These are phyloP conservation scores for Perizoma flavofasciatum DNA, from an alignment of 2,888 invertebrate genomes.

Conservation along the genomic window DNA sequence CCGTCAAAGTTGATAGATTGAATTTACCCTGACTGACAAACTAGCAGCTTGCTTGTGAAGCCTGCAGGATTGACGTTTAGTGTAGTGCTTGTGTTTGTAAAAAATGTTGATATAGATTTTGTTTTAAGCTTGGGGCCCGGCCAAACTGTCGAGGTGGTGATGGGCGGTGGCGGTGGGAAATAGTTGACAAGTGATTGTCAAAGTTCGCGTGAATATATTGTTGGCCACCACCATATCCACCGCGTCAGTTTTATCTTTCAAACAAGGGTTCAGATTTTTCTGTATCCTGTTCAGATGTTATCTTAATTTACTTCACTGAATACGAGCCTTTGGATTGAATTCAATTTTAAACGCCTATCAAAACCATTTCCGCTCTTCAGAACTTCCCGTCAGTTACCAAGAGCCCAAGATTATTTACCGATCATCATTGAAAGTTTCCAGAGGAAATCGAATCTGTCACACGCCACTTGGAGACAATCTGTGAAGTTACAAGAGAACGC, in stretches of 20 bases:
- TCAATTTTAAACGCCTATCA: no score
- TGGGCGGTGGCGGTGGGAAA: no score
- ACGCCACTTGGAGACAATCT: constrained; percentile 43
- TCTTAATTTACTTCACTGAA: neutral
- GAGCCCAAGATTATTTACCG: constrained; percentile 24
- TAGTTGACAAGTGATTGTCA: no score
- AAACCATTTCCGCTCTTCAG: neutral
- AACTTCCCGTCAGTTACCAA: constrained; percentile 3
- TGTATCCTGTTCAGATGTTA: no score
- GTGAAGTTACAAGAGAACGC: constrained; percentile 63
- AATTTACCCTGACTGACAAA: constrained; percentile 53
- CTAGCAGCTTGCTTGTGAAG: constrained; percentile 21
- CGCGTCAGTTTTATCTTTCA: no score
- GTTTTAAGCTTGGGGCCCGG: neutral
- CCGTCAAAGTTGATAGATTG: constrained; percentile 78
- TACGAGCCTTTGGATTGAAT: neutral
- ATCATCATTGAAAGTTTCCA: constrained; percentile 46
- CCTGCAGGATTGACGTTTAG: constrained; percentile 19
- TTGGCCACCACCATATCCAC: no score
- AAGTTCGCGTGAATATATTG: no score
- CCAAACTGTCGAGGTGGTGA: no score
- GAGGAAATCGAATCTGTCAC: constrained; percentile 70
- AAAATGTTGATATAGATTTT: neutral
- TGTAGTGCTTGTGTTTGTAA: constrained; percentile 1
- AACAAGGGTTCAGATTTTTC: no score